Conservation (phyloP, 1,140 invertebrate genomes). For the Ceratitis capitata region DNA sequence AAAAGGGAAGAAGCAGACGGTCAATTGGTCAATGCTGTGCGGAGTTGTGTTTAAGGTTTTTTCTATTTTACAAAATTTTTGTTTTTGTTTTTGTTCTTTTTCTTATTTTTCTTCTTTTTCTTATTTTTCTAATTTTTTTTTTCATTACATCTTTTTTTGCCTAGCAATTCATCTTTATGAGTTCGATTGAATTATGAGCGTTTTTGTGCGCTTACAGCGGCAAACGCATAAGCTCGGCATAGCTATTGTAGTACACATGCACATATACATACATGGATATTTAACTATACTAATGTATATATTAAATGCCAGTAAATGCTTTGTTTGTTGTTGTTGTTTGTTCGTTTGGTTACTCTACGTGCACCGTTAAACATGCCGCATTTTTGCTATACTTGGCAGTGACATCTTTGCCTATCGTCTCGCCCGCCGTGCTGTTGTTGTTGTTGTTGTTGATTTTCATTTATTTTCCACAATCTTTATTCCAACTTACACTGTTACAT, state of each 20-base stretch:
- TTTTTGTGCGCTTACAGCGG: not conserved
- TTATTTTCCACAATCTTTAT: too few species aligned
- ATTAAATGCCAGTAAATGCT: not conserved
- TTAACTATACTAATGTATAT: not conserved
- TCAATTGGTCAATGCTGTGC: constrained; percentile 17
- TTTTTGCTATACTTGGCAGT: constrained; percentile 29
- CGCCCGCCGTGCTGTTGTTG: too few species aligned
- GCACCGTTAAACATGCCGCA: constrained; percentile 32
- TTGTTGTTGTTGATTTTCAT: not conserved
- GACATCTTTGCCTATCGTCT: constrained; percentile 4
- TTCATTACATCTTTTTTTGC: not conserved
- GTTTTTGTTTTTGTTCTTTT: not conserved
- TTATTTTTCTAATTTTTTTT: not conserved
- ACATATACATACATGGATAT: not conserved
- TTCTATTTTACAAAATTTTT: constrained; percentile 12
- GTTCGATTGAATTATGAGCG: constrained; percentile 31
- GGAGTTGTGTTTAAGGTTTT: not conserved
- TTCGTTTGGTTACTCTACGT: not conserved
- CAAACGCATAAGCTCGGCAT: not conserved
- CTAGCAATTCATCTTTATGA: not conserved
- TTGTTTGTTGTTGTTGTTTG: not conserved
- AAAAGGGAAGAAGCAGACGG: not conserved
- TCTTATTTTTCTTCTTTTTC: not conserved
- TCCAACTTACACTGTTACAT: not conserved
- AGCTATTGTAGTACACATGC: not conserved